A percentile compares a stretch with the other conserved stretches of the same genome.
Conservation (phyloP, 2,888 invertebrate genomes). For the Ochropacha duplaris region DNA sequence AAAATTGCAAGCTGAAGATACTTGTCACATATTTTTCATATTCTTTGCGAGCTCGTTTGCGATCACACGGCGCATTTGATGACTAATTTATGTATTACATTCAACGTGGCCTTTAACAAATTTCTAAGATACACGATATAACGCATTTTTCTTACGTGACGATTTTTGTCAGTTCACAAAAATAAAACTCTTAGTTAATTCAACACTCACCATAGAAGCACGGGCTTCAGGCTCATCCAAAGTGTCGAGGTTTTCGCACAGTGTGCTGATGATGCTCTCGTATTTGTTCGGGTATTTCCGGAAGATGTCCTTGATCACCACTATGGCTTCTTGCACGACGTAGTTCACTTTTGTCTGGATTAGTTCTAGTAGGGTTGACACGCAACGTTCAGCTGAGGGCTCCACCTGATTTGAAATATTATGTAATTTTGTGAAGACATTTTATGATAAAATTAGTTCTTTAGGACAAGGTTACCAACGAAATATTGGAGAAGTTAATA, state of each 20-base stretch:
- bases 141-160: no score
- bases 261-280: conserved; percentile 99
- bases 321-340: conserved; percentile 99
- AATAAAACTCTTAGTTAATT: no score
- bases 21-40: no score
- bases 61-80: no score
- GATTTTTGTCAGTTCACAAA: no score
- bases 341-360: conserved; percentile 99
- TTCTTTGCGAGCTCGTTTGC: no score
- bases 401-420: conserved; percentile 83
- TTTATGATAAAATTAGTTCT: neutral
- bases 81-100: no score
- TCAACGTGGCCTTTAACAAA: no score
- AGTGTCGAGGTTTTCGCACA: conserved; percentile 99
- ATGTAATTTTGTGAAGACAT: no score
- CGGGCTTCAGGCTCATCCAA: conserved; percentile 99
- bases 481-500: no score
- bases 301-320: conserved; percentile 99
- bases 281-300: conserved; percentile 99
- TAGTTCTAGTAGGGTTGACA: conserved; percentile 97
- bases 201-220: conserved; percentile 94
- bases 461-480: no score
- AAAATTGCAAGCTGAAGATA: no score
- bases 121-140: neutral
- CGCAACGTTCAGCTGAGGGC: conserved; percentile 98